Percentiles rank a stretch among this genome's conserved stretches.
These are phyloP conservation scores for Phycodurus eques DNA, from an alignment of 2,113 vertebrate genomes.

Conservation along the genomic window DNA sequence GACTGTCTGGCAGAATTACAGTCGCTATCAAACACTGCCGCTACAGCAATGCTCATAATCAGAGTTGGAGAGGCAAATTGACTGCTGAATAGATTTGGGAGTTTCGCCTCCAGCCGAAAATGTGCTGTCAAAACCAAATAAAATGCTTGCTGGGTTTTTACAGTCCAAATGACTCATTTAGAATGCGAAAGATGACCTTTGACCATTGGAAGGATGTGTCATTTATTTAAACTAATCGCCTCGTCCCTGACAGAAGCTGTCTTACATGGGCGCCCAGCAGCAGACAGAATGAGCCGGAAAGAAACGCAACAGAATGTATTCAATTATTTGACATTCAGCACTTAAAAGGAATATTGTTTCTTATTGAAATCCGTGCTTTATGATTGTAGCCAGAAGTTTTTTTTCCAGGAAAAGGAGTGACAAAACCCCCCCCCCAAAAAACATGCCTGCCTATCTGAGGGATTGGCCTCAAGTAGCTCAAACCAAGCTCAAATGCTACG, in stretches of 20 bases:
- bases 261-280: conserved; percentile 11
- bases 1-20: conserved; percentile 63
- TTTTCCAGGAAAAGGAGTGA: background rate
- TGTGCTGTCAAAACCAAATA: conserved; percentile 51
- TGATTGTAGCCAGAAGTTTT: background rate
- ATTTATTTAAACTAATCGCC: conserved; percentile 48
- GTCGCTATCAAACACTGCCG: conserved; percentile 58
- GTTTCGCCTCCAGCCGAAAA: conserved; percentile 43
- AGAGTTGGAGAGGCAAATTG: conserved; percentile 55
- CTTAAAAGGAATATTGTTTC: conserved; percentile 24
- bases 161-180: conserved; percentile 39
- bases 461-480: too few species aligned
- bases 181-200: conserved; percentile 54
- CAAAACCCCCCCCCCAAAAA: background rate
- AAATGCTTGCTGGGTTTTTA: conserved; percentile 36
- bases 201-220: conserved; percentile 37
- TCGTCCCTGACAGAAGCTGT: conserved; percentile 28
- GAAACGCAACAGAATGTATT: conserved; percentile 17
- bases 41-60: conserved; percentile 53
- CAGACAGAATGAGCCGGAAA: background rate
- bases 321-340: conserved; percentile 30
- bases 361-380: conserved; percentile 46
- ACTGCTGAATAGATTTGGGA: conserved; percentile 62
- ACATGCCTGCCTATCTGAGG: too few species aligned
- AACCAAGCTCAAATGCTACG: too few species aligned